Base-by-base conservation (phyloP, 2,797 vertebrate genomes). In the Bufotes viridis region DNA sequence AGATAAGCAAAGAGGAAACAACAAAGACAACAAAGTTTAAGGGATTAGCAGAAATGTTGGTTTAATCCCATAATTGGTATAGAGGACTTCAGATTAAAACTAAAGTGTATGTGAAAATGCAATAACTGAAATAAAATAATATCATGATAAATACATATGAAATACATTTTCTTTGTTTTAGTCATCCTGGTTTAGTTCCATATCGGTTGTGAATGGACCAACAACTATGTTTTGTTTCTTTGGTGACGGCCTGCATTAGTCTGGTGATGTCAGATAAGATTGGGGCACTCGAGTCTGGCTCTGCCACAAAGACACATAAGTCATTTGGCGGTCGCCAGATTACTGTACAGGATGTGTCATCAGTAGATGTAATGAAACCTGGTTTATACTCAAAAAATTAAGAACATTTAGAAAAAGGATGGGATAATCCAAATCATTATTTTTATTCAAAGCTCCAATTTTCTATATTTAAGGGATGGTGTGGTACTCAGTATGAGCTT, bases 181-280 rank as follows among this genome's bases (percentile, higher is more conserved):
- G 34, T 22, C 18, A 15, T 9, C 0, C 3, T 61, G 17, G 57
- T 61, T 34, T 78, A 26, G 24, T 20, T 85, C 14, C 80, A 82
- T 88, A 91, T 89, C 88, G 83, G 55, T 80, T 93, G 74, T 72
- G 90, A 84, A 89, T 92, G 90, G 87, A 87, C 3, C 85, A 90
- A 87, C 90, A 76, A 88, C 90, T 90, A 84, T 91, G 90, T 57
- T 51, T 78, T 78, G 34, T 83, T 79, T 87, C 14, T 92, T 94
- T 94, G 94, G 92, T 92, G 89, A 93, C 94, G 92, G 92, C 91
- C 92, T 90, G 92, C 92, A 93, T 90, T 94, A 94, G 93, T 91
- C 93, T 90, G 93, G 93, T 72, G 87, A 93, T 93, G 93, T 90
- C 65, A 95, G 95, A 95, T 96, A 95, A 95, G 94, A 94, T 94